Evolutionary conservation across 2,113 vertebrate genomes (phyloP), one percentile per base, ranked within the genome.

Genomic region (Nestor notabilis): DNA sequence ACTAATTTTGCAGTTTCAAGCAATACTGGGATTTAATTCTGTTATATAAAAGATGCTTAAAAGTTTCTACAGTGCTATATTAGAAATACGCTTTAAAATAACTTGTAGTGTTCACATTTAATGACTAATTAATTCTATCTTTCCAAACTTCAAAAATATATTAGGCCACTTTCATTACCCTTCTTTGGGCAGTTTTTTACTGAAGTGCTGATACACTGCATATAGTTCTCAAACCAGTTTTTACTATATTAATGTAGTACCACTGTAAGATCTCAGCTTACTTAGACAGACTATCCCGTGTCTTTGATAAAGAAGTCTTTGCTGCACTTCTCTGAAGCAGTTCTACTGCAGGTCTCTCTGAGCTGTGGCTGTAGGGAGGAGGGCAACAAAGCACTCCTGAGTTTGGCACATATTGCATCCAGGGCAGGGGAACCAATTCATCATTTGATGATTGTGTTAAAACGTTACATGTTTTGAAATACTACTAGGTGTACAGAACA

Each of bases 161-260:
- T 7, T 3, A 61, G 9, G 21, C 15, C 24, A 65, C 37, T 88
- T 61, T 44, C 28, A 61, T 20, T 47, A 80, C 19, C 27, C 58
- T 70, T 25, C 53, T 50, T 65, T 52, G 39, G 63, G n/a, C 15
- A 35, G 37, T 58, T 60, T 83, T 53, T 61, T 46, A 3, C 37
- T 41, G 14, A 86, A 39, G 17, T 29, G 25, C 55, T 47, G n/a
- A 70, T 37, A 55, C 4, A 16, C 7, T 31, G 27, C 39, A 46
- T 15, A 3, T 10, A 11, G 35, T 61, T 96, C 77, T 78, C 31
- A 74, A 89, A 44, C 10, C 16, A 39, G 16, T 19, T 79, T 41
- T 77, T 71, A 47, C 23, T 19, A 0, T 25, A 29, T 17, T 68
- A 23, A 25, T 8, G 8, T 6, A 50, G 21, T 11, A 46, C 0